Conservation (phyloP, 2,888 invertebrate genomes). For the Eulithis testata region DNA sequence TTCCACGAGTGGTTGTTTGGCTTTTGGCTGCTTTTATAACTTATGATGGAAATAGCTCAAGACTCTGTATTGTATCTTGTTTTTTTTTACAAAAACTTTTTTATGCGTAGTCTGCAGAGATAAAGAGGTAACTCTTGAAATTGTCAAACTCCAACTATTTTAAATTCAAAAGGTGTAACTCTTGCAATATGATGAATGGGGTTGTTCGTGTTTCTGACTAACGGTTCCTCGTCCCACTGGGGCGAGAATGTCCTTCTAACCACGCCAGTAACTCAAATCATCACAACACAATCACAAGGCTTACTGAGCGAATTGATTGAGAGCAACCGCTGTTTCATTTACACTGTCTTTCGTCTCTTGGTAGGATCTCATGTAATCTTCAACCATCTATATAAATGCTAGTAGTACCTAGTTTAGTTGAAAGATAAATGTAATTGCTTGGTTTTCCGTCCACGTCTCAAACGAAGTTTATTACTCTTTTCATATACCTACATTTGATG, state of each 20-base stretch:
- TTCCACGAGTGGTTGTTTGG: constrained; percentile 26
- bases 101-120: too few species aligned
- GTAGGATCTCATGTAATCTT: neutral
- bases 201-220: too few species aligned
- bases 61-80: neutral
- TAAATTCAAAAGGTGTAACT: too few species aligned
- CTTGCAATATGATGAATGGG: too few species aligned
- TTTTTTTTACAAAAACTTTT: neutral
- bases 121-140: too few species aligned
- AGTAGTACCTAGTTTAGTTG: constrained; percentile 22
- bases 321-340: neutral
- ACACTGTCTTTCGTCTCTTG: neutral
- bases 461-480: constrained; percentile 1
- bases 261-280: too few species aligned
- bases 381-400: constrained; percentile 18
- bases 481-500: neutral
- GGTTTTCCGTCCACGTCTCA: neutral
- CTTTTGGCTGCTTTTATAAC: constrained; percentile 19
- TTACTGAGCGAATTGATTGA: too few species aligned
- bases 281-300: too few species aligned
- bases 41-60: constrained; percentile 2
- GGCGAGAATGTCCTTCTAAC: too few species aligned
- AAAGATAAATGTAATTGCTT: constrained; percentile 11
- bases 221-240: too few species aligned
- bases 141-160: too few species aligned